These are phyloP conservation scores for Tiphia femorata DNA, from an alignment of 2,888 invertebrate species.

Conservation along the genomic window DNA sequence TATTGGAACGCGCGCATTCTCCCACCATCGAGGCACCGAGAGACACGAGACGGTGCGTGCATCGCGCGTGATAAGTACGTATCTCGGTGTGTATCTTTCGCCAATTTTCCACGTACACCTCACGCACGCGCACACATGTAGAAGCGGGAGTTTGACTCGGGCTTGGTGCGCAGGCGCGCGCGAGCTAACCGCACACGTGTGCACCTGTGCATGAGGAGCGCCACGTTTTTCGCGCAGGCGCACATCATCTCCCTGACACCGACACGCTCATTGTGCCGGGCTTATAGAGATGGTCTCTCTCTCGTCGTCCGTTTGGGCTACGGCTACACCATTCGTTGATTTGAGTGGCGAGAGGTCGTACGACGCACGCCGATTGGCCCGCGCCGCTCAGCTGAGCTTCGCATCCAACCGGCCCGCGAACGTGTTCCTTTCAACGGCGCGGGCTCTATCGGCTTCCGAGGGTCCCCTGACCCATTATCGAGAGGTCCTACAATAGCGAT, in stretches of 20 bases:
- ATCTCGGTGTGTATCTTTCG: neutral
- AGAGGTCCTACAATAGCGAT: no score
- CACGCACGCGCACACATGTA: neutral
- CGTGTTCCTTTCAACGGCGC: no score
- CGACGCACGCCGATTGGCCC: slow-evolving; percentile 57
- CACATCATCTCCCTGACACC: no score
- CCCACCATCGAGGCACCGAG: no score
- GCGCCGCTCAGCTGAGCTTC: slow-evolving; percentile 57
- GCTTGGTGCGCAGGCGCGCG: no score
- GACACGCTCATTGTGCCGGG: slow-evolving; percentile 55
- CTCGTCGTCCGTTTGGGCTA: slow-evolving; percentile 23
- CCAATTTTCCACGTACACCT: neutral
- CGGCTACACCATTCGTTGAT: slow-evolving; percentile 54
- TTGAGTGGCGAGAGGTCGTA: slow-evolving; percentile 63
- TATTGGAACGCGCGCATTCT: no score
- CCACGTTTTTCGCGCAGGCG: slow-evolving; percentile 54
- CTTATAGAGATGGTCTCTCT: no score
- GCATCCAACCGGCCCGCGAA: slow-evolving; percentile 8
- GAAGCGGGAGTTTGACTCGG: no score
- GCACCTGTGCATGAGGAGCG: slow-evolving; percentile 71
- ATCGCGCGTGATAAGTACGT: neutral
- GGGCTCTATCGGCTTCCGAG: no score
- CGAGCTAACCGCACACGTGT: slow-evolving; percentile 56
- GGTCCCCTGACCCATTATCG: no score
- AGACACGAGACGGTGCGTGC: no score